Evolutionary conservation across 2,888 invertebrate species (phyloP).

Genomic region (Disparrhopalites patrizii): DNA sequence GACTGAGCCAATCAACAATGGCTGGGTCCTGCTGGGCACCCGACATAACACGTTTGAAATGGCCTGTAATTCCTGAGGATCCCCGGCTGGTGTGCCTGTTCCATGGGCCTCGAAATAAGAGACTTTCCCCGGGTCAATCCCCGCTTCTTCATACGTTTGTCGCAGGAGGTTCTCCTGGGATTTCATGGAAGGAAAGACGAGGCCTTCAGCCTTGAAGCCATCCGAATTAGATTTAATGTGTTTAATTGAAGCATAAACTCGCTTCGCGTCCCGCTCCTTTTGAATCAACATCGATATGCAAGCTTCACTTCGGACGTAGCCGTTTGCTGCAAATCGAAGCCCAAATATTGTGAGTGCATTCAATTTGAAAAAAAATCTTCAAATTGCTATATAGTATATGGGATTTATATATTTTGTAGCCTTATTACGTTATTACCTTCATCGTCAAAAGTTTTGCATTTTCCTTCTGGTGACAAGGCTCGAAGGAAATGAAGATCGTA

Average conservation of each 20-base stretch:
- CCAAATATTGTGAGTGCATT: background rate
- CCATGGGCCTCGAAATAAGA: slow-evolving; percentile 95
- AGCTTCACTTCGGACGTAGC: slow-evolving; percentile 88
- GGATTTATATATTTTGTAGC: too few relatives aligned
- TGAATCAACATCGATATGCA: slow-evolving; percentile 76
- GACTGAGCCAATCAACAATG: slow-evolving; percentile 87
- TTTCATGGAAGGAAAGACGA: slow-evolving; percentile 73
- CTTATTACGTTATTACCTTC: slow-evolving; percentile 56
- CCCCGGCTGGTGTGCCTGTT: slow-evolving; percentile 72
- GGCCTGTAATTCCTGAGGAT: slow-evolving; percentile 94
- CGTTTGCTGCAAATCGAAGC: slow-evolving; percentile 58
- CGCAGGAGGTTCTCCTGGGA: slow-evolving; percentile 66
- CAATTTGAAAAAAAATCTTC: too few relatives aligned
- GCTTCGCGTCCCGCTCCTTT: slow-evolving; percentile 66
- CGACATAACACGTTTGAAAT: slow-evolving; percentile 87
- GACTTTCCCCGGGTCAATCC: slow-evolving; percentile 75
- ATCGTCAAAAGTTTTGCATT: slow-evolving; percentile 63
- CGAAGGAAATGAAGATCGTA: slow-evolving; percentile 62
- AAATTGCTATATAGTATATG: too few relatives aligned
- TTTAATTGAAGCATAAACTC: slow-evolving; percentile 79
- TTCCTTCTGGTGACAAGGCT: slow-evolving; percentile 61
- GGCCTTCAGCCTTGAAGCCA: slow-evolving; percentile 83
- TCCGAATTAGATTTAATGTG: slow-evolving; percentile 88
- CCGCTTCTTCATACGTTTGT: slow-evolving; percentile 79
- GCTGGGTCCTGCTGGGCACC: slow-evolving; percentile 65